Conservation (phyloP, 1,140 invertebrate genomes). For the Drosophila bipectinata region DNA sequence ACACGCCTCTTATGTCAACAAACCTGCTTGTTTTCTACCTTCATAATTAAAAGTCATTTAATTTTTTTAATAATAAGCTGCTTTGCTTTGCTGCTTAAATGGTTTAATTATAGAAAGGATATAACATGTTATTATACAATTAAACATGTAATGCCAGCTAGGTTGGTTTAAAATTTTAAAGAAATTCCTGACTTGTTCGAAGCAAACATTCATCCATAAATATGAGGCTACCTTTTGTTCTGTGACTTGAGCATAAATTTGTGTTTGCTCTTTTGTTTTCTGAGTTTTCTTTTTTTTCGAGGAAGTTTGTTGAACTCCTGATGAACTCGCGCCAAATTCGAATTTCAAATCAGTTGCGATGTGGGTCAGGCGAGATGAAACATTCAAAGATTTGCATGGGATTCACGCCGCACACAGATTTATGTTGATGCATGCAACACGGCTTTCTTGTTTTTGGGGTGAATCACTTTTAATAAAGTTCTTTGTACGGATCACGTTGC, state of each 20-base stretch:
- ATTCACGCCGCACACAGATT: conserved; percentile 29
- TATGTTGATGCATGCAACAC: conserved; percentile 43
- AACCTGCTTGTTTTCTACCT: background rate
- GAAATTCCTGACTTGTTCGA: conserved; percentile 11
- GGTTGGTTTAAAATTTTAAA: conserved; percentile 6
- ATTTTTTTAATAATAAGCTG: background rate
- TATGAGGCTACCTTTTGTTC: conserved; percentile 38
- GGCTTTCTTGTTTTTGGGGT: background rate
- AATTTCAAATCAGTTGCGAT: conserved; percentile 44
- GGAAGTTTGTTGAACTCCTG: conserved; percentile 42
- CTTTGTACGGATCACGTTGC: conserved; percentile 38
- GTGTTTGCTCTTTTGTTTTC: conserved; percentile 12
- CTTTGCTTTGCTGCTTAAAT: background rate
- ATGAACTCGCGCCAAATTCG: conserved; percentile 37
- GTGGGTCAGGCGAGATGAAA: conserved; percentile 37
- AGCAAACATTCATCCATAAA: conserved; percentile 30
- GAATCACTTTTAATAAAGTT: conserved; percentile 49
- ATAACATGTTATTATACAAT: background rate
- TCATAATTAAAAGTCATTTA: conserved; percentile 7
- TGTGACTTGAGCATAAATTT: conserved; percentile 35
- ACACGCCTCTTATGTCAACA: conserved; percentile 15
- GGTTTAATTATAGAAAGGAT: background rate
- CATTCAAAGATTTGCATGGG: conserved; percentile 35
- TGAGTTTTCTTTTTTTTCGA: conserved; percentile 11
- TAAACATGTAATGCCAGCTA: no score